Percentiles rank a stretch among this genome's conserved stretches.
phyloP scores from a whole-genome alignment of 2,113 vertebrate species.

The Scomber scombrus region DNA sequence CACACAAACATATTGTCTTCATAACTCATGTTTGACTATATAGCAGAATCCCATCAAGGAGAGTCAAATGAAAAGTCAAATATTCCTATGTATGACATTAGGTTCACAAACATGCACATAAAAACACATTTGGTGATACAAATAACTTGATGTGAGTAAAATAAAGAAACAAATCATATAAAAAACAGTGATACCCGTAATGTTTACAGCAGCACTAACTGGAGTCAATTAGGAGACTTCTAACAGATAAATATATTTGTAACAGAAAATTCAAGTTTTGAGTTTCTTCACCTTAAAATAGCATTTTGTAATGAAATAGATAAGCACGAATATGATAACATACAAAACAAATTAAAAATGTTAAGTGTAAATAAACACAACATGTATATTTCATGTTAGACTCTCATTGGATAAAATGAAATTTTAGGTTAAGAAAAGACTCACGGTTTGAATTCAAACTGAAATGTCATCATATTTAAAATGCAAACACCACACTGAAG shows the following conservation, averaged over 20 bases:
- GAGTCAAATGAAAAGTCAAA: too few species aligned
- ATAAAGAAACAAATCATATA: too few species aligned
- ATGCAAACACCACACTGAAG: slow-evolving; percentile 34
- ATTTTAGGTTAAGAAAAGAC: neutral
- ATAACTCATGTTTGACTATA: too few species aligned
- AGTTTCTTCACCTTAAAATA: neutral
- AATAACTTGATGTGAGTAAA: too few species aligned
- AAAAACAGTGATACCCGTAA: too few species aligned
- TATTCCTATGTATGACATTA: too few species aligned
- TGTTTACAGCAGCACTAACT: neutral
- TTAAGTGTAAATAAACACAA: neutral
- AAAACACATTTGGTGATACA: too few species aligned
- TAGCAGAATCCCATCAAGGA: too few species aligned
- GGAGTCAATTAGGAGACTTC: slow-evolving; percentile 6
- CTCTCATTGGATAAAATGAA: neutral
- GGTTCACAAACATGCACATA: too few species aligned
- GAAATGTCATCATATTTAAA: slow-evolving; percentile 47
- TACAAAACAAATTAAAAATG: neutral
- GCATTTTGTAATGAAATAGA: neutral
- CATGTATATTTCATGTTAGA: too few species aligned
- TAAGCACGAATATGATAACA: neutral
- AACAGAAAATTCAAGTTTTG: neutral
- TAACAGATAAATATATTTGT: neutral
- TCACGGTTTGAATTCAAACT: slow-evolving; percentile 4
- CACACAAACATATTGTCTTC: too few species aligned